Conservation (phyloP, 2,113 vertebrate genomes). For the Limnothrissa miodon region DNA sequence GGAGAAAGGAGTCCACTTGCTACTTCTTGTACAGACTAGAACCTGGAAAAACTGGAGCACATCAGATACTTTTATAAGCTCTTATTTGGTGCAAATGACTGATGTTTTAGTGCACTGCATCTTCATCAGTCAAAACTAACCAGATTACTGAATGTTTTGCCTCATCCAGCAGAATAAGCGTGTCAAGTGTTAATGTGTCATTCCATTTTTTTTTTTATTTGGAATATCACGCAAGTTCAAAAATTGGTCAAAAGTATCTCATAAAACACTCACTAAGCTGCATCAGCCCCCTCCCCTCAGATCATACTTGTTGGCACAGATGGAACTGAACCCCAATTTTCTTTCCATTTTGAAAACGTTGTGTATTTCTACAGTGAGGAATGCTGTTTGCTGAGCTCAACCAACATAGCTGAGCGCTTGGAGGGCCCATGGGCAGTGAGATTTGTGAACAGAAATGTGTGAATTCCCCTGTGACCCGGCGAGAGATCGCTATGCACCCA, state of each 20-base stretch:
- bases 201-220: not conserved
- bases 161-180: not conserved
- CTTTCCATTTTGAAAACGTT: not conserved
- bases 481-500: not conserved
- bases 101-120: not conserved
- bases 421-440: not conserved
- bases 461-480: slow-evolving; percentile 6
- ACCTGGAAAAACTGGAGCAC: no score
- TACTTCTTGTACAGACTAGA: no score
- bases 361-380: not conserved
- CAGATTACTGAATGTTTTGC: not conserved
- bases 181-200: no score
- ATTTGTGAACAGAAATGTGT: slow-evolving; percentile 10
- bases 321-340: not conserved
- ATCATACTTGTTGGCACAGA: not conserved
- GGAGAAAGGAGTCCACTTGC: no score
- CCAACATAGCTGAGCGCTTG: not conserved
- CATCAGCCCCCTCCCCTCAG: not conserved
- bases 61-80: no score
- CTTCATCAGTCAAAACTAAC: no score
- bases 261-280: no score
- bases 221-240: not conserved
- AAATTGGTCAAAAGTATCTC: not conserved
- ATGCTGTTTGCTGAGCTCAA: slow-evolving; percentile 2
- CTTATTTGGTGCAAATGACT: no score